phyloP scores from a whole-genome alignment of 2,113 vertebrate species.

The Muscicapa adusta region DNA sequence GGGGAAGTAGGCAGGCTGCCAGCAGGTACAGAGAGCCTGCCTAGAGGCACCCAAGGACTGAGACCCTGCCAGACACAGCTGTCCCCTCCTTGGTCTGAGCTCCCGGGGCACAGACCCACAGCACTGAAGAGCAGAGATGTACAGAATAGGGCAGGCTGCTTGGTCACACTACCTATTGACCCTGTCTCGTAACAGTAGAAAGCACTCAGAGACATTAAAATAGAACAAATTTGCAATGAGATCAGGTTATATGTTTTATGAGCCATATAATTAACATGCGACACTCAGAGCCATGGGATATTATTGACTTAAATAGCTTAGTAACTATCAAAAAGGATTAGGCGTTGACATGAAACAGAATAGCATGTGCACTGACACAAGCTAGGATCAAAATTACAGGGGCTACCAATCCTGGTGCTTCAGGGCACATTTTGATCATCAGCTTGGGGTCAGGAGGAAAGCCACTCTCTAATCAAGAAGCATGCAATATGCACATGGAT shows the following conservation, averaged over 20 bases:
- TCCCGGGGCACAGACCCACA: neutral
- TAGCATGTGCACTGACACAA: constrained; percentile 34
- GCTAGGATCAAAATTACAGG: constrained; percentile 48
- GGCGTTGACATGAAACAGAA: constrained; percentile 54
- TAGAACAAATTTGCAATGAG: constrained; percentile 37
- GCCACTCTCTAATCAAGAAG: neutral
- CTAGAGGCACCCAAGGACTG: neutral
- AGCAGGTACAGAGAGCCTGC: neutral
- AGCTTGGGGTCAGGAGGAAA: constrained; percentile 8
- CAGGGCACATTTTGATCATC: constrained; percentile 30
- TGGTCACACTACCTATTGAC: neutral
- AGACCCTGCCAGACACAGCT: neutral
- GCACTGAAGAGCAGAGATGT: neutral
- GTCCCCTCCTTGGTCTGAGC: neutral
- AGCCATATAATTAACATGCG: constrained; percentile 58
- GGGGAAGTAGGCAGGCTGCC: neutral
- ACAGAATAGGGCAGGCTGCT: neutral
- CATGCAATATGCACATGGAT: neutral
- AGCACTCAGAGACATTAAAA: constrained; percentile 21
- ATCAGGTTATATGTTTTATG: constrained; percentile 55
- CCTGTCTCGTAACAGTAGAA: neutral
- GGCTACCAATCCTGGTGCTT: constrained; percentile 35
- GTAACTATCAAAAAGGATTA: constrained; percentile 64
- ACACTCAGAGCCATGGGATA: constrained; percentile 45
- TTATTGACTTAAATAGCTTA: constrained; percentile 64